Conservation (phyloP, 2,113 vertebrate genomes). For the Muntiacus reevesi region DNA sequence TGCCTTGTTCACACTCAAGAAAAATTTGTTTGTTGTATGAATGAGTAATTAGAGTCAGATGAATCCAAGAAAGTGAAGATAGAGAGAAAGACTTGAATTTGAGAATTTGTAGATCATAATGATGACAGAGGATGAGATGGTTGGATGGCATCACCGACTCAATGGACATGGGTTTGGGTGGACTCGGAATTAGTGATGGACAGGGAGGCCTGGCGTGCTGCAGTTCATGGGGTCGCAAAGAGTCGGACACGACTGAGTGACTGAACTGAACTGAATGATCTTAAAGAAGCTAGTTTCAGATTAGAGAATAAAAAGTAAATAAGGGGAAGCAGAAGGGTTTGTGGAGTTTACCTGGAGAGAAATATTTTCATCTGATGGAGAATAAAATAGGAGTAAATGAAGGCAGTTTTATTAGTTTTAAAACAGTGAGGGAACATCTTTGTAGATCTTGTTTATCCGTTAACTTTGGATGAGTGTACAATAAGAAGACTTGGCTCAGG, state of each 20-base stretch:
- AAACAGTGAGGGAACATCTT: background rate
- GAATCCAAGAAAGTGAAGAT: background rate
- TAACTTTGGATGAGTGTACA: constrained; percentile 3
- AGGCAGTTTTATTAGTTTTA: background rate
- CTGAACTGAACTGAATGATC: background rate
- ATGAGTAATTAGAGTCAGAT: background rate
- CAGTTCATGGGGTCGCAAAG: background rate
- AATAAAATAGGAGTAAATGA: background rate
- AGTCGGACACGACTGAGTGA: accelerated
- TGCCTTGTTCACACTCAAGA: background rate
- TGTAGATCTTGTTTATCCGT: background rate
- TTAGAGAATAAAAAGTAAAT: background rate
- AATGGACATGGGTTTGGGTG: background rate
- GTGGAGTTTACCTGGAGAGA: background rate
- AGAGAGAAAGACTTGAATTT: background rate
- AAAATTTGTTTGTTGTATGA: background rate
- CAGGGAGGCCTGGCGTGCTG: background rate
- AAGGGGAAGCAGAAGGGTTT: background rate
- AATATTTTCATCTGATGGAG: background rate
- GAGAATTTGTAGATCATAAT: background rate
- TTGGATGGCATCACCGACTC: background rate
- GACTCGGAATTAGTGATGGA: background rate
- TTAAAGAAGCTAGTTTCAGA: background rate
- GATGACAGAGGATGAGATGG: background rate
- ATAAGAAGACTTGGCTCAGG: background rate